Conservation (phyloP, 1,140 invertebrate species). For the Drosophila carrolli region DNA sequence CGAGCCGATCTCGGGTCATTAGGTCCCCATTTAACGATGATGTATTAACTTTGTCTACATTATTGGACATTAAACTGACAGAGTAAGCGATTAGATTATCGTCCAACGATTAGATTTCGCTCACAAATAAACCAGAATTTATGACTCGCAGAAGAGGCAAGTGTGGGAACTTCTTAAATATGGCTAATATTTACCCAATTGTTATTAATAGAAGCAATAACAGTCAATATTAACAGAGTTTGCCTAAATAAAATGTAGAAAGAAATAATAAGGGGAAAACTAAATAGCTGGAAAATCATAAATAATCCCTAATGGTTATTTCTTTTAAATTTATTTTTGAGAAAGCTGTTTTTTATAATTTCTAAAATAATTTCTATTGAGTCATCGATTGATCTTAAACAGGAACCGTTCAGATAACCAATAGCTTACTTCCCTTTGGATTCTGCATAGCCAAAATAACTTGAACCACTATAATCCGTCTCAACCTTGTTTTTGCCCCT, state of each 20-base stretch:
- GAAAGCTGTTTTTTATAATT: no score
- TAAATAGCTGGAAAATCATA: no score
- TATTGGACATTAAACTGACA: slow-evolving; percentile 20
- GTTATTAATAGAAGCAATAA: no score
- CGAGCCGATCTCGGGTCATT: slow-evolving; percentile 27
- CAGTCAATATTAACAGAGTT: no score
- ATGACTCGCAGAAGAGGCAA: slow-evolving; percentile 9
- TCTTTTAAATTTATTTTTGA: no score
- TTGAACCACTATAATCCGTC: slow-evolving; percentile 9
- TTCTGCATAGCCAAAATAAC: neutral
- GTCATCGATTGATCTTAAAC: no score
- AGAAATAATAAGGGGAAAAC: no score
- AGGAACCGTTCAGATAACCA: neutral
- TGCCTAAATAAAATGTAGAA: no score
- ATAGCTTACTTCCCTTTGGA: no score
- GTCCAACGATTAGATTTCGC: slow-evolving; percentile 30
- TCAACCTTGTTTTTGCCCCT: slow-evolving; percentile 9
- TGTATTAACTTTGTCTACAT: slow-evolving; percentile 36
- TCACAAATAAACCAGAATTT: slow-evolving; percentile 28
- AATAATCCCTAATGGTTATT: no score
- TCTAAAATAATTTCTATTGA: neutral
- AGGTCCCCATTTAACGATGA: slow-evolving; percentile 32
- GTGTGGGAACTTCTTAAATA: slow-evolving; percentile 7
- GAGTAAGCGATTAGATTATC: slow-evolving; percentile 32
- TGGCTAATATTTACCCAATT: no score